Percentiles rank a stretch among this genome's conserved stretches.
Conservation (phyloP, 2,888 invertebrate genomes). For the Drosophila merina region DNA sequence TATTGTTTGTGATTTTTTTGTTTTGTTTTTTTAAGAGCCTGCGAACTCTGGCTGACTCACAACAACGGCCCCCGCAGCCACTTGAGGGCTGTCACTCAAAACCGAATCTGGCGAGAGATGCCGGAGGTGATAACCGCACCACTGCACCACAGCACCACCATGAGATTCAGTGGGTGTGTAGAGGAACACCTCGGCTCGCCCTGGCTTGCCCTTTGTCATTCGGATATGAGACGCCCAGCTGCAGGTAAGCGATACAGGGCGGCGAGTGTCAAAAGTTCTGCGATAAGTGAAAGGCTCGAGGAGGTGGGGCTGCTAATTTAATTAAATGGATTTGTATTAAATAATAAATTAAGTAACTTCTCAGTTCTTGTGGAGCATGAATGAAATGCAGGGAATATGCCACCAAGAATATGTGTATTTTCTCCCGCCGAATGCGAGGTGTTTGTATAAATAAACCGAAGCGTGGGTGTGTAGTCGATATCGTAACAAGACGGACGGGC, state of each 20-base stretch:
- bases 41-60: constrained; percentile 52
- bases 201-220: constrained; percentile 59
- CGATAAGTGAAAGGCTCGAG: constrained; percentile 37
- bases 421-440: background rate
- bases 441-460: constrained; percentile 62
- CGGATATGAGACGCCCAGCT: constrained; percentile 32
- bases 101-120: constrained; percentile 55
- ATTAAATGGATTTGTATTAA: constrained; percentile 19
- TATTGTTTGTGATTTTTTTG: constrained; percentile 28
- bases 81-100: constrained; percentile 66
- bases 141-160: constrained; percentile 11
- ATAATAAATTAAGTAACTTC: background rate
- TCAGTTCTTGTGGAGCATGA: background rate
- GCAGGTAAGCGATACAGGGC: constrained; percentile 38
- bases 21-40: constrained; percentile 27
- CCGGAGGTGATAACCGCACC: constrained; percentile 47
- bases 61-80: constrained; percentile 28
- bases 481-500: constrained; percentile 69
- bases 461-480: constrained; percentile 65
- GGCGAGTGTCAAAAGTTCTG: constrained; percentile 42
- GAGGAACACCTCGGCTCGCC: constrained; percentile 30
- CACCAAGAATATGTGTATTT: background rate
- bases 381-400: background rate
- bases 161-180: constrained; percentile 40
- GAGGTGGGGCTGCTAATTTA: constrained; percentile 8